Evolutionary conservation across 2,888 invertebrate genomes (phyloP).

Genomic region (Tinea pellionella): DNA sequence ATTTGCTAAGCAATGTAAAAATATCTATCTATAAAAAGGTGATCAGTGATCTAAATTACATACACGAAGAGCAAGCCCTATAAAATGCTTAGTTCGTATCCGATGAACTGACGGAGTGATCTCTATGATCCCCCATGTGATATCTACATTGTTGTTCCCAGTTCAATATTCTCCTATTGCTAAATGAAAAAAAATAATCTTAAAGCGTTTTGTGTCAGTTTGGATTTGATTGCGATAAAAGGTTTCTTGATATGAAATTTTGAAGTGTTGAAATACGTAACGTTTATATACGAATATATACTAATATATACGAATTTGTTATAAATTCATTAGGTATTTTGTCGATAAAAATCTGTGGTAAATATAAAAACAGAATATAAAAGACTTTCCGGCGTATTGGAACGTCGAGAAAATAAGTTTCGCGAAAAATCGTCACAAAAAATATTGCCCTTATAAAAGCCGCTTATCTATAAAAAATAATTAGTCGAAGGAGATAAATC

Average conservation of each 20-base stretch:
- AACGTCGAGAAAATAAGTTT: not conserved
- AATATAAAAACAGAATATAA: not conserved
- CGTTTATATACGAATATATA: no score
- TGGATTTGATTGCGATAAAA: not conserved
- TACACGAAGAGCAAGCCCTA: not conserved
- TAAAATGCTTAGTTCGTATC: not conserved
- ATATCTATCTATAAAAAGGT: no score
- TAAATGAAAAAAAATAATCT: not conserved
- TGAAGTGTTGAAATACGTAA: not conserved
- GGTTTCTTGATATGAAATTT: not conserved
- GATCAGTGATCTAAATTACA: no score
- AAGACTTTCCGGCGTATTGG: not conserved
- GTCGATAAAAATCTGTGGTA: not conserved
- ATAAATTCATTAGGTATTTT: not conserved
- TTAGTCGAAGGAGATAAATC: constrained; percentile 41
- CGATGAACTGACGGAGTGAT: not conserved
- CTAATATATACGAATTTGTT: no score
- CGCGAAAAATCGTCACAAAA: constrained; percentile 3
- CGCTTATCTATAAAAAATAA: constrained; percentile 31
- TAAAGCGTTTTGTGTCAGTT: not conserved
- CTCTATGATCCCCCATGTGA: not conserved
- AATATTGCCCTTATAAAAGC: constrained; percentile 20
- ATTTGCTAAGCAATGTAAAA: no score
- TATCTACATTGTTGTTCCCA: not conserved
- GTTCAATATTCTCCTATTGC: not conserved